phyloP scores from a whole-genome alignment of 1,140 invertebrate species.

The Diplogasteroides magnus region DNA sequence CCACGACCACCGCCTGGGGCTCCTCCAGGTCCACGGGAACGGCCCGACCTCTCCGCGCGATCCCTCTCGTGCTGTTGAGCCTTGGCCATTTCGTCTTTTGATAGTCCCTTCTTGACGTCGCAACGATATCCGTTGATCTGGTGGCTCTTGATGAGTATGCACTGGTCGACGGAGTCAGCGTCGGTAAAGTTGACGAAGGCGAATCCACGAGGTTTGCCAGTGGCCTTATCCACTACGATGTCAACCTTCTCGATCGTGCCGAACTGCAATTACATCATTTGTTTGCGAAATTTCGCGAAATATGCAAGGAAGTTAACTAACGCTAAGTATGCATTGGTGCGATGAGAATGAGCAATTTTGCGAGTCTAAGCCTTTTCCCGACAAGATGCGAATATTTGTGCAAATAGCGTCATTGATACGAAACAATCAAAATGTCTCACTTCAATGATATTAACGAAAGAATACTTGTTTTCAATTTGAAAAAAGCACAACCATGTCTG shows the following conservation, averaged over 20 bases:
- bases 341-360: no score
- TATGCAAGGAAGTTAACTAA: no score
- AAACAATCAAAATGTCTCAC: no score
- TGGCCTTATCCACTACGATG: constrained; percentile 58
- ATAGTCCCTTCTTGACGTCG: constrained; percentile 61
- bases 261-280: no score
- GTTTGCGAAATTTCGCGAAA: no score
- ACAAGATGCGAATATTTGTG: no score
- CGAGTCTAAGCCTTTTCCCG: no score
- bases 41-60: constrained; percentile 33
- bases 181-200: constrained; percentile 92
- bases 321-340: no score
- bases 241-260: constrained; percentile 70
- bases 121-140: constrained; percentile 58
- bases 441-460: no score
- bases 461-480: constrained; percentile 15
- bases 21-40: constrained; percentile 41
- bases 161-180: constrained; percentile 90
- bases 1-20: constrained; percentile 9
- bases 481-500: background rate
- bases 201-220: constrained; percentile 83
- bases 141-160: constrained; percentile 62
- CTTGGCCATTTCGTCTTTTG: constrained; percentile 58
- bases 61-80: constrained; percentile 30
- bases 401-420: no score